Conservation (phyloP, 1,140 invertebrate genomes). For the Trinorchestia longiramus region DNA sequence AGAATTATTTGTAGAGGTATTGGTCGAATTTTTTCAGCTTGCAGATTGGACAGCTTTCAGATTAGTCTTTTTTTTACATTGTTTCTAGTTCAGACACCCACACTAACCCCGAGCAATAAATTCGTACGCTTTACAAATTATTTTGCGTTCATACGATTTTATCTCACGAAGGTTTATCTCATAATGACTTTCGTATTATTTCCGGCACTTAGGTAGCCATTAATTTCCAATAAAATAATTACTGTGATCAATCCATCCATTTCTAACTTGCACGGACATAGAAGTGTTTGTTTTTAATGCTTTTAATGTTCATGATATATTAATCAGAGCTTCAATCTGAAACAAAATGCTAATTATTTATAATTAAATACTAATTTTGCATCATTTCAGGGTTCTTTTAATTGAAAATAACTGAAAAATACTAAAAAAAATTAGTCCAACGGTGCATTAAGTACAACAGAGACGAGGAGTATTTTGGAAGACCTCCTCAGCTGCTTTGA, state of each 20-base stretch:
- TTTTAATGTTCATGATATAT: not conserved
- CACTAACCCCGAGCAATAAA: not conserved
- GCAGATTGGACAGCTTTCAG: too few species aligned
- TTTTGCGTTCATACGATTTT: not conserved
- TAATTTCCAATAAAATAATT: not conserved
- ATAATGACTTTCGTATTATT: not conserved
- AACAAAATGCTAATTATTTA: not conserved
- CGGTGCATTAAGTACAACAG: not conserved
- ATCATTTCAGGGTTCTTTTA: not conserved
- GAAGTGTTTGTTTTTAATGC: not conserved
- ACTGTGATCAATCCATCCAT: not conserved
- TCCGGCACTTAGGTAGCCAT: not conserved
- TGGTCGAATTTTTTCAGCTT: not conserved
- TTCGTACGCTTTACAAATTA: not conserved
- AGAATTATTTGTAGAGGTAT: not conserved
- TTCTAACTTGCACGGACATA: not conserved
- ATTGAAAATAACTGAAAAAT: not conserved
- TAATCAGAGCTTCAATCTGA: not conserved
- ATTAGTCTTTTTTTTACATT: not conserved
- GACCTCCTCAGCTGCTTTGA: not conserved
- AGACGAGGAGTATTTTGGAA: not conserved
- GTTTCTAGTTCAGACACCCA: not conserved
- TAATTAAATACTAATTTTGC: not conserved
- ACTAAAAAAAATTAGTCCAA: not conserved
- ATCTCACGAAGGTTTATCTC: not conserved